A percentile compares a stretch with the other conserved stretches of the same genome.
phyloP scores from a whole-genome alignment of 2,797 vertebrate genomes.

The Pampus argenteus region DNA sequence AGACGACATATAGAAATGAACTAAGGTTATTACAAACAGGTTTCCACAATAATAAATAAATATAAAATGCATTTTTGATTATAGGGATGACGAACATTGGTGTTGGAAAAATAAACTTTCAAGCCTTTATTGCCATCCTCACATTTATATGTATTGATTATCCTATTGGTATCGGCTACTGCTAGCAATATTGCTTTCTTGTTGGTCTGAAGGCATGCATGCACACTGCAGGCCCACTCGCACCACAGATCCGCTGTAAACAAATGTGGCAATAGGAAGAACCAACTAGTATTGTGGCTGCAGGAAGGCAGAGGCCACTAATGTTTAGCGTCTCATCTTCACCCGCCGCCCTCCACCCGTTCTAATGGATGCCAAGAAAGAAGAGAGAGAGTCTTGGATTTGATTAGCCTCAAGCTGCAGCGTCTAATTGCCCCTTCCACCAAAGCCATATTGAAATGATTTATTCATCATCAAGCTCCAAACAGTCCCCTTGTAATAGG shows the following conservation, averaged over 20 bases:
- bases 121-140: too few relatives aligned
- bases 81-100: too few relatives aligned
- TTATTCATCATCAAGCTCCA: constrained; percentile 81
- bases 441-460: constrained; percentile 84
- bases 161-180: not conserved
- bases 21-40: too few relatives aligned
- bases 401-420: constrained; percentile 82
- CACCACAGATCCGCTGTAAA: constrained; percentile 49
- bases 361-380: constrained; percentile 72
- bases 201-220: constrained; percentile 38
- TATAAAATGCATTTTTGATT: too few relatives aligned
- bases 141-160: too few relatives aligned
- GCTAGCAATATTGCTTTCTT: constrained; percentile 22
- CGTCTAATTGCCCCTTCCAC: constrained; percentile 80
- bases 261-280: constrained; percentile 46
- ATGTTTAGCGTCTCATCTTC: constrained; percentile 69
- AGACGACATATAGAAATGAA: too few relatives aligned
- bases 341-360: constrained; percentile 46
- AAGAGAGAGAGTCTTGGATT: constrained; percentile 69
- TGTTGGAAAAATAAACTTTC: too few relatives aligned
- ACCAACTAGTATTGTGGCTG: constrained; percentile 37
- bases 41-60: too few relatives aligned
- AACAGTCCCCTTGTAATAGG: constrained; percentile 72
- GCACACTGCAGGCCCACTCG: constrained; percentile 25
- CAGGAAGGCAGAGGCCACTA: constrained; percentile 64